Percentiles rank a stretch among this genome's conserved stretches.
Conservation (phyloP, 2,797 vertebrate species). For the Vireo griseus region DNA sequence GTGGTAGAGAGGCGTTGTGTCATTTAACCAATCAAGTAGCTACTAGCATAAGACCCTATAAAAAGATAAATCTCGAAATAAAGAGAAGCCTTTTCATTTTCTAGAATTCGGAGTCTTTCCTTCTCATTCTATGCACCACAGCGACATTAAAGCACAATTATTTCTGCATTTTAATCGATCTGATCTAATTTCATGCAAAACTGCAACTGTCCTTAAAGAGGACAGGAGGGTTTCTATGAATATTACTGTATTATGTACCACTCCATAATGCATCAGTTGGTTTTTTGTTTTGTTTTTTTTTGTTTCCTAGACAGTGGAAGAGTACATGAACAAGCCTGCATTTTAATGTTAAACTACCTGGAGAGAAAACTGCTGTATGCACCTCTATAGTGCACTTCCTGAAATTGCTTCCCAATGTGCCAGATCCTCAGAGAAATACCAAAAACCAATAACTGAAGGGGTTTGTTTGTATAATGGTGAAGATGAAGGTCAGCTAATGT, state of each 20-base stretch:
- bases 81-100: too few relatives aligned
- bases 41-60: too few relatives aligned
- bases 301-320: conserved; percentile 84
- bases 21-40: too few relatives aligned
- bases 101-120: too few relatives aligned
- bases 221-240: neutral
- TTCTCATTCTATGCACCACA: too few relatives aligned
- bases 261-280: neutral
- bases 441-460: conserved; percentile 42
- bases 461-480: conserved; percentile 59
- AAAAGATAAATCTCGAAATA: too few relatives aligned
- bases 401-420: conserved; percentile 7
- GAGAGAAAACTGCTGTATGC: neutral
- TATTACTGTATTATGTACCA: neutral
- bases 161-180: neutral
- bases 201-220: neutral
- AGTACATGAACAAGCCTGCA: conserved; percentile 89
- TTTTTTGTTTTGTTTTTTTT: neutral
- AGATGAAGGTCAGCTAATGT: conserved; percentile 66
- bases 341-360: conserved; percentile 76
- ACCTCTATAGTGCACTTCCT: neutral
- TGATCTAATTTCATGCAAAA: neutral
- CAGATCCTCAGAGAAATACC: conserved; percentile 44
- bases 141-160: neutral
- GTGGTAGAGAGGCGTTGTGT: too few relatives aligned